phyloP scores from a whole-genome alignment of 2,797 vertebrate genomes.

The Oreortyx pictus region DNA sequence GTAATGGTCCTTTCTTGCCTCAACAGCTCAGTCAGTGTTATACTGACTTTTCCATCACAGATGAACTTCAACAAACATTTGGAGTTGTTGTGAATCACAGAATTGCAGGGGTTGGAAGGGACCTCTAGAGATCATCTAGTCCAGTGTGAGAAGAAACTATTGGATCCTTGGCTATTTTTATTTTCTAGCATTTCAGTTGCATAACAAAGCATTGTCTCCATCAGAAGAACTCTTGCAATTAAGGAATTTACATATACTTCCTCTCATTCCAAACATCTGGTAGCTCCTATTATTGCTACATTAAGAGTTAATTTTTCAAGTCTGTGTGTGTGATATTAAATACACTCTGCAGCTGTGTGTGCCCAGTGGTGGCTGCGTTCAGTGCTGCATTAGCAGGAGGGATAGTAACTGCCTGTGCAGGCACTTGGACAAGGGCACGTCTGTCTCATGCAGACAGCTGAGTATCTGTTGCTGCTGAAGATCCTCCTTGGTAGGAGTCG shows the following conservation, averaged over 20 bases:
- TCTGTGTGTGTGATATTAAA: not conserved
- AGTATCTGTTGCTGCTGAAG: not conserved
- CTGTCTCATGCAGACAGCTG: not conserved
- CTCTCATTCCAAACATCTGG: not conserved
- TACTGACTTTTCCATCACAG: not conserved
- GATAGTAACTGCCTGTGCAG: not conserved
- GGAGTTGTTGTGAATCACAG: not conserved
- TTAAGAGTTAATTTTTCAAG: not conserved
- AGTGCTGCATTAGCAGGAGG: not conserved
- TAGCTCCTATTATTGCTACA: not conserved
- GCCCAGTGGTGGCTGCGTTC: not conserved
- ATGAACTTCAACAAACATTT: not conserved
- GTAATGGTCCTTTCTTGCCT: not conserved
- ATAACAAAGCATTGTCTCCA: not conserved
- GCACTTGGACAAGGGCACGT: not conserved
- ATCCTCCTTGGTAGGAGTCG: not conserved
- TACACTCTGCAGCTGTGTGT: not conserved
- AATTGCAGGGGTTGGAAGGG: no score
- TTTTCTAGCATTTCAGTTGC: not conserved
- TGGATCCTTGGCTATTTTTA: not conserved
- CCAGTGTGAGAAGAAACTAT: not conserved
- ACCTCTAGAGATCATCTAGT: no score
- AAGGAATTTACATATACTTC: not conserved
- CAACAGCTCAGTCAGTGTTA: not conserved
- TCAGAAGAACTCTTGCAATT: not conserved